Conservation (phyloP, 2,797 vertebrate species). For the Etheostoma nigrum region DNA sequence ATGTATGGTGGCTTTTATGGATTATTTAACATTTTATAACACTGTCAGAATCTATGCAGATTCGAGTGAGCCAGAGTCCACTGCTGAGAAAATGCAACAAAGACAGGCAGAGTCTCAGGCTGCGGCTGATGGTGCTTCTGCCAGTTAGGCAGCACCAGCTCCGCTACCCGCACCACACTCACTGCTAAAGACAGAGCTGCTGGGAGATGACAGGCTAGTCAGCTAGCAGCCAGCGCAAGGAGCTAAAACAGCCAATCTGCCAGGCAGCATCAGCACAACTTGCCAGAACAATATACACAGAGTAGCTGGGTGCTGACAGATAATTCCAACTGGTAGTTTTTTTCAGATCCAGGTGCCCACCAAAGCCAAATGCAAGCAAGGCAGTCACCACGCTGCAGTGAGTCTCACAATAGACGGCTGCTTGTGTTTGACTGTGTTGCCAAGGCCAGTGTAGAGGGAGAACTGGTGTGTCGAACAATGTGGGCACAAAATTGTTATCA, state of each 20-base stretch:
- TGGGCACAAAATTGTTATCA: constrained; percentile 35
- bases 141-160: constrained; percentile 52
- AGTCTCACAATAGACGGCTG: constrained; percentile 38
- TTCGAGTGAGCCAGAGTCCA: constrained; percentile 17
- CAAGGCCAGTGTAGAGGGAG: constrained; percentile 18
- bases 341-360: constrained; percentile 62
- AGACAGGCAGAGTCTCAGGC: constrained; percentile 18
- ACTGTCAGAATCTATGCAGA: constrained; percentile 32
- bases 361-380: constrained; percentile 47
- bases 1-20: constrained; percentile 27
- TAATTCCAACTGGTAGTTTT: constrained; percentile 67
- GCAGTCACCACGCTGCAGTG: constrained; percentile 31
- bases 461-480: constrained; percentile 38
- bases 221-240: constrained; percentile 44
- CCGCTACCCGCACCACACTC: not conserved
- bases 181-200: constrained; percentile 55
- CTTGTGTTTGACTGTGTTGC: constrained; percentile 48
- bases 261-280: constrained; percentile 54
- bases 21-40: constrained; percentile 37
- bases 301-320: constrained; percentile 64
- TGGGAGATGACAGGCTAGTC: constrained; percentile 60
- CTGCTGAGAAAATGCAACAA: constrained; percentile 32
- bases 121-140: constrained; percentile 52
- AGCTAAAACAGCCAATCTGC: constrained; percentile 52
- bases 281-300: constrained; percentile 62